These are phyloP conservation scores for Dione vanillae DNA, from an alignment of 2,888 invertebrate genomes.

Conservation along the genomic window DNA sequence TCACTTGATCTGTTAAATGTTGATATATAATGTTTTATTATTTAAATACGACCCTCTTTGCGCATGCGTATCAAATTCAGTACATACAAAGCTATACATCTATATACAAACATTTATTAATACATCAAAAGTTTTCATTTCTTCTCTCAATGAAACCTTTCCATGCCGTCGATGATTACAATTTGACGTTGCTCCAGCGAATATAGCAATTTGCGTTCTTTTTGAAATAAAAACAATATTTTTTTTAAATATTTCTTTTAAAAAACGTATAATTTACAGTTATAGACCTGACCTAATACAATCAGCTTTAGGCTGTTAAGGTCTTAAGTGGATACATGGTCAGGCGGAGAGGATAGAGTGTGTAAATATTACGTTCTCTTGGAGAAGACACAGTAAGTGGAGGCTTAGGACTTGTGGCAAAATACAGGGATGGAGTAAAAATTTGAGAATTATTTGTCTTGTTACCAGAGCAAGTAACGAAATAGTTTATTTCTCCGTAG, in stretches of 20 bases:
- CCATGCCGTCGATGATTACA: constrained; percentile 20
- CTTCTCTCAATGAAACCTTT: constrained; percentile 15
- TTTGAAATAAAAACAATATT: neutral
- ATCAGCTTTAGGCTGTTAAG: no score
- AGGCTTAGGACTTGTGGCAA: no score
- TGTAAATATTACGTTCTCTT: no score
- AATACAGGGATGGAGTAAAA: no score
- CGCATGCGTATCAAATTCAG: neutral
- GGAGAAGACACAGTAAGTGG: no score
- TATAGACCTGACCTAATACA: neutral
- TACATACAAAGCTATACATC: neutral
- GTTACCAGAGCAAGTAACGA: no score
- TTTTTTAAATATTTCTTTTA: neutral
- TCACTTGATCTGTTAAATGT: no score
- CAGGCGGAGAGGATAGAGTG: no score
- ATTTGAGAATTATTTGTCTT: no score
- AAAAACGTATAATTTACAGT: neutral
- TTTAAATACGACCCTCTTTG: neutral
- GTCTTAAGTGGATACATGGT: no score
- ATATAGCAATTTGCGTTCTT: constrained; percentile 12
- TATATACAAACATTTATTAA: constrained; percentile 1
- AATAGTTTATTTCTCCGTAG: no score
- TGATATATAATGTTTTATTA: neutral
- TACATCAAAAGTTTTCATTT: constrained; percentile 20
- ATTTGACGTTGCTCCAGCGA: constrained; percentile 5